phyloP scores from a whole-genome alignment of 2,888 invertebrate genomes.

The Folsomia manolachei region DNA sequence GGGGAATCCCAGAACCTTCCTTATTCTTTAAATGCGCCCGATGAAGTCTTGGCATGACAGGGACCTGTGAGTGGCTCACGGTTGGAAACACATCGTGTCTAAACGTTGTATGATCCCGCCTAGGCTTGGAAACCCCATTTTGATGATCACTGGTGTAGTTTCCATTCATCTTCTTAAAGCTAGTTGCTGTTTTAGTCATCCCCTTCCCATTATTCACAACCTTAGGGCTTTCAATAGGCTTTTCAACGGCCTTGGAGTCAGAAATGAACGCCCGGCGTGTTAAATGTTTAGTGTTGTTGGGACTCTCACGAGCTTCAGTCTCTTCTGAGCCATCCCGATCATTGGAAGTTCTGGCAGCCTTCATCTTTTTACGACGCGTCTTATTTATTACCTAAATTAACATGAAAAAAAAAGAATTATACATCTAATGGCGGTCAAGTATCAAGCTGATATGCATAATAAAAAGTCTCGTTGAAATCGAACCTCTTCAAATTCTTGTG shows the following conservation, averaged over 20 bases:
- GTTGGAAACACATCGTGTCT: neutral
- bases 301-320: neutral
- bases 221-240: neutral
- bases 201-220: neutral
- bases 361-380: constrained; percentile 14
- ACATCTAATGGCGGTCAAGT: too few species aligned
- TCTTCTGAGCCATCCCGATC: constrained; percentile 19
- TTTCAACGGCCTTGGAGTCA: neutral
- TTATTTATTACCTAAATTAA: constrained; percentile 24
- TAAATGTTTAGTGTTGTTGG: neutral
- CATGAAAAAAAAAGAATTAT: neutral
- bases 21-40: neutral
- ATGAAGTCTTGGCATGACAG: constrained; percentile 2
- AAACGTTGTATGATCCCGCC: neutral
- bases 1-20: neutral
- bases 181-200: neutral
- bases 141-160: neutral
- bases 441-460: too few species aligned
- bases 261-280: neutral
- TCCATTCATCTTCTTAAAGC: neutral
- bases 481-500: constrained; percentile 25
- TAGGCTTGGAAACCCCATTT: neutral
- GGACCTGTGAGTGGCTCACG: too few species aligned
- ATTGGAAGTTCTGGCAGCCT: constrained; percentile 13
- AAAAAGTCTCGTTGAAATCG: neutral